Evolutionary conservation across 1,140 invertebrate species (phyloP), one percentile per base, ranked within the genome.

Genomic region (Drosophila baimaii): DNA sequence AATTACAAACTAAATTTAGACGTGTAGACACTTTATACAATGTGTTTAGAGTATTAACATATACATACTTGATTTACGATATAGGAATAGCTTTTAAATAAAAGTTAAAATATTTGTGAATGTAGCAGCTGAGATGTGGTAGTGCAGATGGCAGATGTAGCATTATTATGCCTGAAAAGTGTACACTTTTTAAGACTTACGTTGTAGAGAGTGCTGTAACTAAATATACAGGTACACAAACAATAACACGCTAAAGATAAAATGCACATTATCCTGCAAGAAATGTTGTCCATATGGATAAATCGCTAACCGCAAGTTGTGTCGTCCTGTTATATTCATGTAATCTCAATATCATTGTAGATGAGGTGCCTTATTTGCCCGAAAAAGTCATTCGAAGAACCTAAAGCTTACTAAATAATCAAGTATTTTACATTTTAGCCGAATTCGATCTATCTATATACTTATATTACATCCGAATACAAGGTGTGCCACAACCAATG

Each of bases 1-100:
- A 81, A 79, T 90, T 79, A 81, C 66, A 82, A 82, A 73, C 86
- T 88, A 88, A 80, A 83, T 81, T 86, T 86, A 81, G 82, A 86
- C 66, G 70, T 64, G 71, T 79, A 76, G 69, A 81, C 63, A 81
- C 74, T 88, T 88, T 88, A 69, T 82, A 88, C 83, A 88, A 82
- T 68, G 39, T 86, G 8, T 35, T 86, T 72, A 73, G 66, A 69
- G 61, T 65, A 79, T 72, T 72, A 84, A 69, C 59, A 83, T 76
- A 72, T 71, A 71, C 61, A 78, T 56, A n/a, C 8, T 47, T 47
- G 65, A 79, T 79, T 68, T 69, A 79, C 70, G 55, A 80, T 79
- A 84, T 81, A 85, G 81, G 82, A 85, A 81, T 64, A 61, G 56
- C 49, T 85, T 54, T 85, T 81, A 81, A 85, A 85, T 85, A 81